phyloP scores from a whole-genome alignment of 2,113 vertebrate species.

The Pogona vitticeps region DNA sequence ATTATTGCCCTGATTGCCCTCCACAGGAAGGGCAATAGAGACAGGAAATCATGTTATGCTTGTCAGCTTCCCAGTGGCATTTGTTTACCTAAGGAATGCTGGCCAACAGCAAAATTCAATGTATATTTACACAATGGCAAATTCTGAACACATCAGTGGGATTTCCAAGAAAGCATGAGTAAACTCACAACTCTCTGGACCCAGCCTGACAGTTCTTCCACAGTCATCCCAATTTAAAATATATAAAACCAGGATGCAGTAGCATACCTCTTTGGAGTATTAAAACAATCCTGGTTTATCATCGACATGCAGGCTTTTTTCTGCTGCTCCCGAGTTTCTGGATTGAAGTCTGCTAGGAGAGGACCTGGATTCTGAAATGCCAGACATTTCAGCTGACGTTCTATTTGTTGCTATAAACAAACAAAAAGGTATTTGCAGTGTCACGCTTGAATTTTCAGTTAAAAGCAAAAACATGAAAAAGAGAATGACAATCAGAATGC shows the following conservation, averaged over 20 bases:
- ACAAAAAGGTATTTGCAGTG: slow-evolving; percentile 32
- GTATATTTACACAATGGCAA: not conserved
- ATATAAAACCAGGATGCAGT: slow-evolving; percentile 16
- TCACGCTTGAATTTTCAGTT: slow-evolving; percentile 3
- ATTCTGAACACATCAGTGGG: not conserved
- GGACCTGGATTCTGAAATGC: slow-evolving; percentile 83
- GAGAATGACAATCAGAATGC: not conserved
- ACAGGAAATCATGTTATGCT: not conserved
- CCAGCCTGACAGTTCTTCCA: not conserved
- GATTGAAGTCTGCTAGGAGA: slow-evolving; percentile 81
- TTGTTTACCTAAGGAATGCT: not conserved
- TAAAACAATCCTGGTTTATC: slow-evolving; percentile 71
- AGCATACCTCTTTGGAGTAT: slow-evolving; percentile 74
- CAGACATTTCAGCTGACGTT: slow-evolving; percentile 78
- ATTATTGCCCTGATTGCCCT: too few species aligned
- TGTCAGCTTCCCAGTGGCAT: not conserved
- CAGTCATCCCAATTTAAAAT: not conserved
- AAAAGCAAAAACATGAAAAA: not conserved
- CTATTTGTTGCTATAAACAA: slow-evolving; percentile 74
- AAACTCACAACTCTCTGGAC: not conserved
- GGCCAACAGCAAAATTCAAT: not conserved
- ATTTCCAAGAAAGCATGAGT: not conserved
- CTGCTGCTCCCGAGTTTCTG: slow-evolving; percentile 76
- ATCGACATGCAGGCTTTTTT: slow-evolving; percentile 75
- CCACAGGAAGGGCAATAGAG: too few species aligned